Evolutionary conservation across 2,113 vertebrate species (phyloP), one percentile per base, ranked within the genome.

Genomic region (Scytalopus superciliaris): DNA sequence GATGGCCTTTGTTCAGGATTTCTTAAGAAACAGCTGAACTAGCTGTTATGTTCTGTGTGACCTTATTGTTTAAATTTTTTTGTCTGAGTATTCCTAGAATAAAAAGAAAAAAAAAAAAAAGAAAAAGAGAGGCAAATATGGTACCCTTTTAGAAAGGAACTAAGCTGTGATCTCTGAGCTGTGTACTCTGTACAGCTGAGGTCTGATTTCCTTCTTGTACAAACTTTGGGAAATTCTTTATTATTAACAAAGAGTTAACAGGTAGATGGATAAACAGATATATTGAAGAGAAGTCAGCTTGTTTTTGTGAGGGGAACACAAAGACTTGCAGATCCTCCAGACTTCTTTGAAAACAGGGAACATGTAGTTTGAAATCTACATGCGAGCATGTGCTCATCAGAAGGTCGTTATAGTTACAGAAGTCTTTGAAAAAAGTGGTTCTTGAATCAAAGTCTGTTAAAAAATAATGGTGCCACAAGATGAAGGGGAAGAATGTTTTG

Each of bases 1-100:
- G 42, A 73, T 80, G 37, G 57, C 40, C 77, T 94, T 95, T 85
- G 42, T 82, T 85, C n/a, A 92, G 55, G n/a, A 90, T 93, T 90
- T 88, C n/a, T 53, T 79, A 76, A 53, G 25, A 45, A 79, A n/a
- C 12, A 81, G 5, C 53, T 90, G 84, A 89, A 44, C 19, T 52
- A 27, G 50, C 42, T 9, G 4, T 68, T 40, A 6, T 13, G n/a
- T 53, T 69, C 19, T 55, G 15, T 55, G 49, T 72, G 66, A 82
- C 35, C 53, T 69, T 91, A 90, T 49, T 64, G 31, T 76, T 95
- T 68, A 69, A 96, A 53, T 22, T 52, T 52, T 49, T 52, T 52
- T 70, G 11, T n/a, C 7, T 30, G 56, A 8, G 24, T 72, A 33
- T 87, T 75, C 44, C 35, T 81, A 23, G 47, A 77, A 81, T 7